phyloP scores from a whole-genome alignment of 2,888 invertebrate species.

The Carcina quercana region DNA sequence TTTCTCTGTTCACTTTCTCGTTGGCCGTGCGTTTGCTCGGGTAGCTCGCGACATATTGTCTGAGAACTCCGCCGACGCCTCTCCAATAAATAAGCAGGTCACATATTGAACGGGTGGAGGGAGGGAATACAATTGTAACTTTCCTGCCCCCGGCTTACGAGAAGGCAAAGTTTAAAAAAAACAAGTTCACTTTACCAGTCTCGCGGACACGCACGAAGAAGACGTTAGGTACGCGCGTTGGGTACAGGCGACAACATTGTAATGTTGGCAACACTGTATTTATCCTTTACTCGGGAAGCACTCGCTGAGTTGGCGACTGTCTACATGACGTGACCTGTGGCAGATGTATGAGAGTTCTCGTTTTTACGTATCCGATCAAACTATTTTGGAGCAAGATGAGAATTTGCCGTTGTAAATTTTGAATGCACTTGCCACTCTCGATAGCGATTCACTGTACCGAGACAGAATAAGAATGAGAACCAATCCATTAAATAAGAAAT shows the following conservation, averaged over 20 bases:
- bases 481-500: constrained; percentile 54
- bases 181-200: constrained; percentile 54
- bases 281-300: no score
- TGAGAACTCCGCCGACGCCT: constrained; percentile 67
- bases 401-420: constrained; percentile 21
- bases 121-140: constrained; percentile 73
- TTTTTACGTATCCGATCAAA: no score
- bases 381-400: no score
- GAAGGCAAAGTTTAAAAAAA: constrained; percentile 72
- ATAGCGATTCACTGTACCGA: constrained; percentile 44
- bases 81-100: constrained; percentile 74
- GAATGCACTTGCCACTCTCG: constrained; percentile 41
- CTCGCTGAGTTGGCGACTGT: no score
- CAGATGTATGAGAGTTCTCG: no score
- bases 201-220: constrained; percentile 34
- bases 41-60: constrained; percentile 69
- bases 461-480: constrained; percentile 61
- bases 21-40: constrained; percentile 49
- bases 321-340: no score
- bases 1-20: constrained; percentile 56
- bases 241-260: no score
- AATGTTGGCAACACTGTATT: no score
- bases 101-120: constrained; percentile 70
- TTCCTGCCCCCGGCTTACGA: constrained; percentile 58
- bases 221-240: not conserved